Conservation (phyloP, 2,888 invertebrate genomes). For the Melanargia galathea region DNA sequence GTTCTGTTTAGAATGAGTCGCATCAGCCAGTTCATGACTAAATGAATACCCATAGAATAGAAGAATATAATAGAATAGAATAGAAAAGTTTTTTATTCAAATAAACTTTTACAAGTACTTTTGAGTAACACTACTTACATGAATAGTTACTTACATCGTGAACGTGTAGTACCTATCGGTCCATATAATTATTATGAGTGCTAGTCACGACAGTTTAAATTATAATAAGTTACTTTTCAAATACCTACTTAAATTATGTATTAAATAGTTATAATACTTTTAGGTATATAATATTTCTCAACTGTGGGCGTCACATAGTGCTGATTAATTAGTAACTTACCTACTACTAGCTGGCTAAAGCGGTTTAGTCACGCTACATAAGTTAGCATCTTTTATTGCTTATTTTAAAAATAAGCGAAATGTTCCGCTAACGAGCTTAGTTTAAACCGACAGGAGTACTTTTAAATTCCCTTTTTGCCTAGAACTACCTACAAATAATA, state of each 20-base stretch:
- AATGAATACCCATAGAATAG: no score
- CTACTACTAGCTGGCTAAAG: not conserved
- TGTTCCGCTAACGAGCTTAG: not conserved
- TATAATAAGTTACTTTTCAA: not conserved
- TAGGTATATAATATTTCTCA: not conserved
- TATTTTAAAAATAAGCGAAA: not conserved
- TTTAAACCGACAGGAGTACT: not conserved
- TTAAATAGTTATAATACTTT: not conserved
- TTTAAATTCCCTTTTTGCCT: no score
- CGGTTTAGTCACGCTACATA: conserved; percentile 6
- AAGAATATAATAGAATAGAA: no score
- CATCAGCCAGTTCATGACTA: no score
- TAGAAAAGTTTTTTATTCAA: no score
- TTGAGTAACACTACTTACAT: no score
- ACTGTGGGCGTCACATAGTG: conserved; percentile 2
- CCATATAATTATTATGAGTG: not conserved
- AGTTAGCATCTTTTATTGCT: not conserved
- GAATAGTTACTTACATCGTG: no score
- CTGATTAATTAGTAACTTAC: conserved; percentile 6
- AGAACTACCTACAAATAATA: no score
- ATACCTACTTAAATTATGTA: not conserved
- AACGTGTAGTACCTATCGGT: no score
- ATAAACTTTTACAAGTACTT: no score
- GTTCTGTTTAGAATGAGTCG: no score
- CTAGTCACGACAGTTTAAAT: not conserved